Conservation (phyloP, 1,140 invertebrate genomes). For the Homarus americanus region DNA sequence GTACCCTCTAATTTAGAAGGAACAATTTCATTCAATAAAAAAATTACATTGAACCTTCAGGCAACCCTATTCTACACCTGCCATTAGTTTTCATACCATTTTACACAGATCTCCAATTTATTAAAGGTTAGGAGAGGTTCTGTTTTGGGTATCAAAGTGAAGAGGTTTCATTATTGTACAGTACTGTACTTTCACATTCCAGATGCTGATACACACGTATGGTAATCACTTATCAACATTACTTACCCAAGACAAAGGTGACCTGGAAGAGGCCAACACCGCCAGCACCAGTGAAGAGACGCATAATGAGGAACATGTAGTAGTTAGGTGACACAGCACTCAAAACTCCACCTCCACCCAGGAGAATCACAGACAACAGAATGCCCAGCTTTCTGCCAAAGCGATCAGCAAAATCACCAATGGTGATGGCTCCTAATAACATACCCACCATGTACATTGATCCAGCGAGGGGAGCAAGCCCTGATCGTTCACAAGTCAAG, state of each 20-base stretch:
- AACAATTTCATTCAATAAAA: too few relatives aligned
- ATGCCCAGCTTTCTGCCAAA: slow-evolving; percentile 69
- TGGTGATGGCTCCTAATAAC: slow-evolving; percentile 76
- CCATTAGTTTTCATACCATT: too few relatives aligned
- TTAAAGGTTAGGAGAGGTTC: too few relatives aligned
- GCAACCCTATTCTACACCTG: too few relatives aligned
- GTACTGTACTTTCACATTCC: too few relatives aligned
- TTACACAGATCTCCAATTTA: too few relatives aligned
- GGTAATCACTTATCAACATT: too few relatives aligned
- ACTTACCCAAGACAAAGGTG: slow-evolving; percentile 76
- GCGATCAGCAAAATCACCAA: slow-evolving; percentile 76
- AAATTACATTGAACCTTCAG: too few relatives aligned
- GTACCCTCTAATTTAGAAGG: too few relatives aligned
- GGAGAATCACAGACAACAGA: slow-evolving; percentile 69
- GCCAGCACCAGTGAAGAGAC: slow-evolving; percentile 75
- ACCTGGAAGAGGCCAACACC: slow-evolving; percentile 76
- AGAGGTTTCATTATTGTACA: too few relatives aligned
- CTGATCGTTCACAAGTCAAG: slow-evolving; percentile 76
- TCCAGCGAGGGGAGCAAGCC: slow-evolving; percentile 75
- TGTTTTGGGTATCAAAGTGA: too few relatives aligned
- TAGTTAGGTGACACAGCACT: slow-evolving; percentile 75
- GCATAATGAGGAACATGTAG: slow-evolving; percentile 75
- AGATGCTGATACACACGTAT: too few relatives aligned
- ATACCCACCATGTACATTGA: slow-evolving; percentile 77
- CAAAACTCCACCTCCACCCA: slow-evolving; percentile 73